Percentiles rank a stretch among this genome's conserved stretches.
phyloP scores from a whole-genome alignment of 2,888 invertebrate species.

The Ophion ellenae region DNA sequence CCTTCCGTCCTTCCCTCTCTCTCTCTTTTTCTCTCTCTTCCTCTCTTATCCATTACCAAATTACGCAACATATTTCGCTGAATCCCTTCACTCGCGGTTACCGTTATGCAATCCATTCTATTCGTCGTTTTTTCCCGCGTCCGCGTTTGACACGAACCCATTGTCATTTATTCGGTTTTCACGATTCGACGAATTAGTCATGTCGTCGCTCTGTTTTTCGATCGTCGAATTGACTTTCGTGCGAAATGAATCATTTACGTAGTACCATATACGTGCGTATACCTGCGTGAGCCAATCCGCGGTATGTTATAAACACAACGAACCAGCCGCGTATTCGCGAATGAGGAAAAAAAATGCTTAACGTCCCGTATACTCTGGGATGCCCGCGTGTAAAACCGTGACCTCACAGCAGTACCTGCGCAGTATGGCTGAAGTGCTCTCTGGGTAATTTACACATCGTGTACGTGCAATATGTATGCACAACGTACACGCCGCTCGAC shows the following conservation, averaged over 20 bases:
- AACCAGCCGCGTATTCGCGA: not conserved
- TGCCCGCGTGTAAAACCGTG: slow-evolving; percentile 3
- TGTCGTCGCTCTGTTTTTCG: slow-evolving; percentile 15
- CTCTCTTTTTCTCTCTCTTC: not conserved
- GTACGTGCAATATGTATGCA: not conserved
- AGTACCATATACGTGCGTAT: not conserved
- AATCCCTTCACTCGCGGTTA: slow-evolving; percentile 28
- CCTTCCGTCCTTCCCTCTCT: slow-evolving; percentile 23
- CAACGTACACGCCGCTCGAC: not conserved
- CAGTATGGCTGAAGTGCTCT: not conserved
- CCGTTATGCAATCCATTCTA: slow-evolving; percentile 43
- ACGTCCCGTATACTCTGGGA: not conserved
- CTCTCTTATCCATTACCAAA: slow-evolving; percentile 53
- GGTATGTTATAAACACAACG: not conserved
- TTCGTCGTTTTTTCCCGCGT: slow-evolving; percentile 19
- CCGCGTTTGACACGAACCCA: not conserved
- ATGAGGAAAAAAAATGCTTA: slow-evolving; percentile 1
- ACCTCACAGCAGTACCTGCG: not conserved
- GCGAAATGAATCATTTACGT: slow-evolving; percentile 5
- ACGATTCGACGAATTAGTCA: slow-evolving; percentile 34
- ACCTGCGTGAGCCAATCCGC: not conserved
- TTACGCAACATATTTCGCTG: slow-evolving; percentile 60
- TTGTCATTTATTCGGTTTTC: slow-evolving; percentile 21
- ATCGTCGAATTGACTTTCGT: slow-evolving; percentile 16
- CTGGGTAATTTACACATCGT: not conserved